Evolutionary conservation across 1,140 invertebrate species (phyloP).

Genomic region (Cyphomyrmex costatus): DNA sequence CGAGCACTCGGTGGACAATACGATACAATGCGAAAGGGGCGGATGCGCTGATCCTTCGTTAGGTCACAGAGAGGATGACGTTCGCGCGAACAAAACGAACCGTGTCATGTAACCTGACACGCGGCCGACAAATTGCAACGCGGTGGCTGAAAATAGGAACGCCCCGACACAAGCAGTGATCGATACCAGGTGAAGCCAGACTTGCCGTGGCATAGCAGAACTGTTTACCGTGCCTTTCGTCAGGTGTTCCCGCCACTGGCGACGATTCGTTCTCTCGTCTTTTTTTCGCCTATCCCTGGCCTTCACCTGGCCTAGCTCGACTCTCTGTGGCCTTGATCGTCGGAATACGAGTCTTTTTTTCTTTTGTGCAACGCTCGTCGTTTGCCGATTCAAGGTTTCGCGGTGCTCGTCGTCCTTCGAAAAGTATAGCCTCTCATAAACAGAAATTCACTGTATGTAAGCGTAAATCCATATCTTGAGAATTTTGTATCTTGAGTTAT

Average conservation of each 20-base stretch:
- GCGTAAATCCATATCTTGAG: background rate
- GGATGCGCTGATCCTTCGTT: background rate
- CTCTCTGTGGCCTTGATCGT: background rate
- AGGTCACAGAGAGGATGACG: background rate
- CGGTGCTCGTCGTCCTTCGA: background rate
- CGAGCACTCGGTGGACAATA: background rate
- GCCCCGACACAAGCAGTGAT: conserved; percentile 68
- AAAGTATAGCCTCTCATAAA: background rate
- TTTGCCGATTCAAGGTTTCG: background rate
- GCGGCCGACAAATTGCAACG: conserved; percentile 74
- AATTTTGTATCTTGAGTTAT: background rate
- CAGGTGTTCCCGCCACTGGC: background rate
- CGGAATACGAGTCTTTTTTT: background rate
- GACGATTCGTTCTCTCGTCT: background rate
- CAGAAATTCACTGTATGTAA: background rate
- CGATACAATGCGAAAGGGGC: background rate
- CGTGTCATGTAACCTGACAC: conserved; percentile 72
- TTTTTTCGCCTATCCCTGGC: background rate
- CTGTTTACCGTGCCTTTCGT: conserved; percentile 9
- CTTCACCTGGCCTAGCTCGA: background rate
- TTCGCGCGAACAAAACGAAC: conserved; percentile 24
- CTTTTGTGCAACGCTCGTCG: background rate
- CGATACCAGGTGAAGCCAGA: conserved; percentile 72
- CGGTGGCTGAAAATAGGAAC: conserved; percentile 80
- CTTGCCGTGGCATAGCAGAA: conserved; percentile 25